Evolutionary conservation across 1,140 invertebrate genomes (phyloP).

Genomic region (Ceratosolen fusciceps): DNA sequence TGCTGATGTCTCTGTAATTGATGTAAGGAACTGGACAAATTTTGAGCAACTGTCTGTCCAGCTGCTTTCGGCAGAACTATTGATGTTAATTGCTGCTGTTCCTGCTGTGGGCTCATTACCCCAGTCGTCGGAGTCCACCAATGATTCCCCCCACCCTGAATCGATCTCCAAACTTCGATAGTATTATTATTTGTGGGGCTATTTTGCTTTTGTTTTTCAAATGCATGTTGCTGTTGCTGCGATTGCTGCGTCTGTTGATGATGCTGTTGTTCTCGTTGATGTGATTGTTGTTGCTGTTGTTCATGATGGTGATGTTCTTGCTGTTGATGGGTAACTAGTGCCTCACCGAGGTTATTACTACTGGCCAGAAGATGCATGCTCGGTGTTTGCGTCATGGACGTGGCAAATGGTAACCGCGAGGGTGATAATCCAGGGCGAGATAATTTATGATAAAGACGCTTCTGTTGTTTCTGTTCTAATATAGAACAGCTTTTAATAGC

Average conservation of each 20-base stretch:
- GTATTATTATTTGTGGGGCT: slow-evolving; percentile 71
- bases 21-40: background rate
- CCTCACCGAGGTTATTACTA: slow-evolving; percentile 64
- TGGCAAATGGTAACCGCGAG: slow-evolving; percentile 56
- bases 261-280: slow-evolving; percentile 28
- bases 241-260: slow-evolving; percentile 53
- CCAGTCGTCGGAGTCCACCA: slow-evolving; percentile 63
- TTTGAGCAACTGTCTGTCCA: background rate
- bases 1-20: slow-evolving; percentile 20
- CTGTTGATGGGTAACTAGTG: slow-evolving; percentile 52
- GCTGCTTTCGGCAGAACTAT: background rate
- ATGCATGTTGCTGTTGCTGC: slow-evolving; percentile 53
- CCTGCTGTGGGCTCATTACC: background rate
- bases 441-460: slow-evolving; percentile 42
- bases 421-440: slow-evolving; percentile 42
- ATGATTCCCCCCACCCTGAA: slow-evolving; percentile 64
- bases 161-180: slow-evolving; percentile 68
- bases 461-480: slow-evolving; percentile 42
- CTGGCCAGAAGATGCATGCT: slow-evolving; percentile 70
- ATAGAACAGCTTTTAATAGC: background rate
- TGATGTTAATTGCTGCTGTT: slow-evolving; percentile 3
- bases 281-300: slow-evolving; percentile 45
- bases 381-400: slow-evolving; percentile 69
- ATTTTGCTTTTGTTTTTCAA: slow-evolving; percentile 66
- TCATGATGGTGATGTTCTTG: slow-evolving; percentile 48